These are phyloP conservation scores for Drosophila tanythrix DNA, from an alignment of 2,888 invertebrate species.

Conservation along the genomic window DNA sequence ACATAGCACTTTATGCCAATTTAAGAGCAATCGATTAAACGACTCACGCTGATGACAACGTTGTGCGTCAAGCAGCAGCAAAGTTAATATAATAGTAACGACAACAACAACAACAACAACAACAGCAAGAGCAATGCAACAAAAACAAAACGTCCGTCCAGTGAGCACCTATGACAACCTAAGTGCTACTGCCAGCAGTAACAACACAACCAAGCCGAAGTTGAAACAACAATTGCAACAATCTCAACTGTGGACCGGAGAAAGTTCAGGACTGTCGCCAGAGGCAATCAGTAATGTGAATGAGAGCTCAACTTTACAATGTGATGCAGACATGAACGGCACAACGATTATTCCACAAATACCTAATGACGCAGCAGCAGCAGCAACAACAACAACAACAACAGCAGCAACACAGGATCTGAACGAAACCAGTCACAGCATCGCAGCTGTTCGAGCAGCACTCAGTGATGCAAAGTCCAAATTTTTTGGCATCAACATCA, in stretches of 20 bases:
- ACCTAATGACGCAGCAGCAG: slow-evolving; percentile 20
- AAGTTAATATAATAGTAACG: background rate
- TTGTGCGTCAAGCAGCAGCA: slow-evolving; percentile 5
- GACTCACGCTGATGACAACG: slow-evolving; percentile 5
- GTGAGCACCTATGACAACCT: slow-evolving; percentile 85
- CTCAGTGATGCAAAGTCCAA: slow-evolving; percentile 84
- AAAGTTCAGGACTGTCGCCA: slow-evolving; percentile 19
- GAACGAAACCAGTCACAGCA: slow-evolving; percentile 78
- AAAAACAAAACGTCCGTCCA: slow-evolving; percentile 78
- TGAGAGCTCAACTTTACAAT: slow-evolving; percentile 5
- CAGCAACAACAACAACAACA: slow-evolving; percentile 39
- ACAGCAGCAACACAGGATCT: slow-evolving; percentile 31
- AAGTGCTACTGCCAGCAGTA: slow-evolving; percentile 49
- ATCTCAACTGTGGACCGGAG: slow-evolving; percentile 12
- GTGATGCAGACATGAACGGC: slow-evolving; percentile 9
- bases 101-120: background rate
- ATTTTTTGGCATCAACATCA: slow-evolving; percentile 84
- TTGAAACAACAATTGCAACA: slow-evolving; percentile 36
- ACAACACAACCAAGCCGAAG: slow-evolving; percentile 63
- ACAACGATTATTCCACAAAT: slow-evolving; percentile 4
- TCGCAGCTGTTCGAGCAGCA: slow-evolving; percentile 83
- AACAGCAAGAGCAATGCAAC: slow-evolving; percentile 60
- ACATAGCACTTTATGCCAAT: slow-evolving; percentile 6
- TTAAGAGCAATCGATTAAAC: slow-evolving; percentile 2
- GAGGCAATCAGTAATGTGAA: slow-evolving; percentile 13